Evolutionary conservation across 1,140 invertebrate genomes (phyloP).

Genomic region (Tetragonula clypearis): DNA sequence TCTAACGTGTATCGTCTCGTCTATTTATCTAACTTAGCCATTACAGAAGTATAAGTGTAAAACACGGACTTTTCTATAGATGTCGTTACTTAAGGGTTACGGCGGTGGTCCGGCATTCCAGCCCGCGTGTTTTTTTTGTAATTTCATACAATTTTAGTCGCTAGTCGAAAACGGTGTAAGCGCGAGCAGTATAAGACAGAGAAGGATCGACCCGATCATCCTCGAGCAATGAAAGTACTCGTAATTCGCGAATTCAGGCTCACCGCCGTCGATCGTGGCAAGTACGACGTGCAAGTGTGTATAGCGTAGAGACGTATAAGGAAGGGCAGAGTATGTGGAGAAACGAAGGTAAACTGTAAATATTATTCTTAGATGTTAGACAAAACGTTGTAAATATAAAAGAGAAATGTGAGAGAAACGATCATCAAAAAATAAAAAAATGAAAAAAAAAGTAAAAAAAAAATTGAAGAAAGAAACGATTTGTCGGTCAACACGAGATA

Average conservation of each 20-base stretch:
- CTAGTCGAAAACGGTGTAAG: background rate
- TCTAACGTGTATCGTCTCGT: conserved; percentile 76
- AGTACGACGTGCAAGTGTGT: conserved; percentile 56
- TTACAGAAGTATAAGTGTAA: conserved; percentile 53
- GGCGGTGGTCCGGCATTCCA: conserved; percentile 26
- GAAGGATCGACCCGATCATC: background rate
- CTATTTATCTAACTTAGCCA: conserved; percentile 72
- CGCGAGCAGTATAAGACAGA: background rate
- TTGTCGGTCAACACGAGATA: conserved; percentile 56
- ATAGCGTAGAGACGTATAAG: conserved; percentile 53
- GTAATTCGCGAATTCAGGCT: conserved; percentile 9
- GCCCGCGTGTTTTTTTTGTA: conserved; percentile 20
- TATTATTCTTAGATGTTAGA: conserved; percentile 74
- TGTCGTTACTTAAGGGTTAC: conserved; percentile 12
- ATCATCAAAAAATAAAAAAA: conserved; percentile 34
- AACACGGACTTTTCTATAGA: conserved; percentile 28
- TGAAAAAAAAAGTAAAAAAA: too few relatives aligned
- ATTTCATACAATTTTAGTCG: conserved; percentile 5
- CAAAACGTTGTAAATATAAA: conserved; percentile 72
- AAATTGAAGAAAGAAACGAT: conserved; percentile 11
- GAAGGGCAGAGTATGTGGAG: background rate
- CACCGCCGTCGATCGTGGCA: conserved; percentile 49
- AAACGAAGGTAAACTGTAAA: conserved; percentile 69
- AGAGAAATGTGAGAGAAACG: conserved; percentile 24
- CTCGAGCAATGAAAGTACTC: conserved; percentile 40